Evolutionary conservation across 2,888 invertebrate species (phyloP), one percentile per base, ranked within the genome.

Genomic region (Mylabris sibirica): DNA sequence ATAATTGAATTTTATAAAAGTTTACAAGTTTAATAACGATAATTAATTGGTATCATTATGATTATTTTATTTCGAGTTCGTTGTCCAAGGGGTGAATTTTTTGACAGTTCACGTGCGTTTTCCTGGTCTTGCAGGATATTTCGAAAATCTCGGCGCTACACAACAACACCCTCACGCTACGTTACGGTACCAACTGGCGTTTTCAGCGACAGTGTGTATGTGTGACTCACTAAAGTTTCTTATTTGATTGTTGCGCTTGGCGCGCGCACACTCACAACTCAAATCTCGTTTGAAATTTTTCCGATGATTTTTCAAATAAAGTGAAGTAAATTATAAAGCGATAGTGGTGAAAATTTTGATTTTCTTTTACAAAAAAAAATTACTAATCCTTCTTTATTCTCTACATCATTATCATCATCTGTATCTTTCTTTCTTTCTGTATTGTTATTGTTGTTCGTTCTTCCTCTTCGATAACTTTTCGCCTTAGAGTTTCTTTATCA

Each of bases 131-230:
- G 71, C 61, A 63, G 64, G 59, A 60, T 61, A 63, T 62, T 12
- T 5, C 5, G n/a, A 17, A 17, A 44, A 38, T 65, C 38, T 53
- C 30, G 17, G 34, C n/a, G 74, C 75, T 73, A 63, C 66, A 77
- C 73, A 60, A 71, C 76, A 61, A 71, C 76, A 78, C 79, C 77
- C 64, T 63, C 75, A 60, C 71, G 70, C n/a, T n/a, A 67, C 68
- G 78, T 74, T 76, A 72, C 76, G 75, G 77, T 78, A 75, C 49
- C 78, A 79, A 80, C 78, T 79, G 80, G 20, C 49, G 49, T 49
- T 49, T 49, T 20, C 49, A 49, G 71, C 76, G 74, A 65, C 65
- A n/a, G n/a, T n/a, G n/a, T n/a, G n/a, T n/a, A n/a, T 41, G 66
- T 66, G 66, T 76, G 77, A 78, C 66, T 77, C 79, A 77, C 76